Conservation (phyloP, 2,797 vertebrate genomes). For the Yasuhikotakia modesta region DNA sequence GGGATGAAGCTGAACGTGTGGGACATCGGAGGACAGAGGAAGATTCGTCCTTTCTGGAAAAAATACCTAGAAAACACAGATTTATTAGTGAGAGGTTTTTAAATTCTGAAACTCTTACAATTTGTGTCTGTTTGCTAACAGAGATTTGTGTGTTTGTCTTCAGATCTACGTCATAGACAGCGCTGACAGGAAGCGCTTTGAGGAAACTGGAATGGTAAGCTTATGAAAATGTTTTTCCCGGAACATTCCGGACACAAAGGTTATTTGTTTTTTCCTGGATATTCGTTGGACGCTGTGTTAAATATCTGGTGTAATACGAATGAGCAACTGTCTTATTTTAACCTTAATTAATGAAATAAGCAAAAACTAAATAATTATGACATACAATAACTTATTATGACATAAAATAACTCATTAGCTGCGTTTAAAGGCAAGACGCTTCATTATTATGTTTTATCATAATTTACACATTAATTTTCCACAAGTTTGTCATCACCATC, state of each 20-base stretch:
- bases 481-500: no score
- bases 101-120: background rate
- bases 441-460: no score
- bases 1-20: slow-evolving; percentile 82
- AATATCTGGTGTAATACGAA: no score
- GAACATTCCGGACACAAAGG: background rate
- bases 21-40: slow-evolving; percentile 90
- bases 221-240: background rate
- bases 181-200: slow-evolving; percentile 75
- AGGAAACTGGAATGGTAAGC: slow-evolving; percentile 77
- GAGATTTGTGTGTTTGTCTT: background rate
- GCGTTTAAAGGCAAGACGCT: no score
- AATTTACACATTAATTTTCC: no score
- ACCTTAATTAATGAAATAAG: no score
- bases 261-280: background rate
- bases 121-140: background rate
- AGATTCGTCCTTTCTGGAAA: slow-evolving; percentile 88
- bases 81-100: slow-evolving; percentile 76
- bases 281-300: no score
- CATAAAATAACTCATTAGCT: no score
- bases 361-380: no score
- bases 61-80: slow-evolving; percentile 90
- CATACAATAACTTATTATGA: no score
- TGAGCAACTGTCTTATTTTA: no score
- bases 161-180: slow-evolving; percentile 80